Evolutionary conservation across 2,113 vertebrate genomes (phyloP).

Genomic region (Danionella cerebrum): DNA sequence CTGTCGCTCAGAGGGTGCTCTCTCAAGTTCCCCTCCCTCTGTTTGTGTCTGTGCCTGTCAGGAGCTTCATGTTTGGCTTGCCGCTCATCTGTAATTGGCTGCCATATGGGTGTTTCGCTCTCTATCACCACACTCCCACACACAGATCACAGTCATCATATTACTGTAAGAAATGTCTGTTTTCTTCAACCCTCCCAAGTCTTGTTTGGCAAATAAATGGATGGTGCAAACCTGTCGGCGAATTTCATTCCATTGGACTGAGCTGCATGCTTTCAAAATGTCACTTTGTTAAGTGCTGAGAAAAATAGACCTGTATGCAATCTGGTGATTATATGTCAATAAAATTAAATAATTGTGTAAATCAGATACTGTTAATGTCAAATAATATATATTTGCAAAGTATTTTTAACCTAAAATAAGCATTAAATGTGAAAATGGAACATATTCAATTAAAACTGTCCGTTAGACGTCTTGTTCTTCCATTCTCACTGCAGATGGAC

Average conservation of each 20-base stretch:
- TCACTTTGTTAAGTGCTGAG: background rate
- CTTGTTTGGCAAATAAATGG: background rate
- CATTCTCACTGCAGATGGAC: conserved; percentile 65
- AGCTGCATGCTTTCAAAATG: conserved; percentile 21
- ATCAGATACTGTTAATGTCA: too few species aligned
- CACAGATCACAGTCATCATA: conserved; percentile 23
- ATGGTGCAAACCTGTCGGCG: conserved; percentile 5
- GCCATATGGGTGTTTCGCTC: conserved; percentile 14
- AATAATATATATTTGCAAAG: too few species aligned
- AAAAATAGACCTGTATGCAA: background rate
- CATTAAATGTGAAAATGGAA: too few species aligned
- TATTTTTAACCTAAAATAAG: too few species aligned
- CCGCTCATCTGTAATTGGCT: conserved; percentile 37
- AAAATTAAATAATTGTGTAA: too few species aligned
- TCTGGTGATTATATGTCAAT: too few species aligned
- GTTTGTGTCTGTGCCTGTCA: conserved; percentile 30
- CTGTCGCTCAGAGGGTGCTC: conserved; percentile 1
- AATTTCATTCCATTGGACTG: background rate
- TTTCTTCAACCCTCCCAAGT: background rate
- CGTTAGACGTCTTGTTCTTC: background rate
- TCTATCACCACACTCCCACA: background rate
- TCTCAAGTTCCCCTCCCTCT: conserved; percentile 10
- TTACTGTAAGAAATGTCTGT: conserved; percentile 19
- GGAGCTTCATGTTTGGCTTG: conserved; percentile 46
- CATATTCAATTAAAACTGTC: background rate